Base-by-base conservation (phyloP, 2,797 vertebrate genomes). In the Rostrhamus sociabilis region DNA sequence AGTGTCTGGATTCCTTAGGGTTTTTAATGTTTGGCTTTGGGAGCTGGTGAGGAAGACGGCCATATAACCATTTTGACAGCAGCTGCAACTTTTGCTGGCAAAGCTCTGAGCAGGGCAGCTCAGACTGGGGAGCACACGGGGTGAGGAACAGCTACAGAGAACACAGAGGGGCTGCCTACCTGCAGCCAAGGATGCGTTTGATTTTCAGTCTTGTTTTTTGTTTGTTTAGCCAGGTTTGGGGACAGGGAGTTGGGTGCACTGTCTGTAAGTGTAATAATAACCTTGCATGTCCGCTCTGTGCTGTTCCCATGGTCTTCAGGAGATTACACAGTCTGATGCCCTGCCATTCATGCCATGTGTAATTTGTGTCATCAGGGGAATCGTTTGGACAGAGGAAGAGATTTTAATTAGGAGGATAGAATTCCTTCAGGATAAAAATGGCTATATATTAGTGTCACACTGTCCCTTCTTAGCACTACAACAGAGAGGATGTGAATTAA, bases 391-490 rank as follows among this genome's bases (percentile, higher is more conserved):
- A 95, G n/a, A 83, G 68, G 45, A 94, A 91, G 67, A 80, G 63
- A 68, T 71, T 95, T 94, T 96, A 95, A 95, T 95, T 86, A 86
- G 74, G 86, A 93, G 36, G 79, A 52, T 11, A 86, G 43, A 74
- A 83, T 91, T 90, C 36, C 80, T 89, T 74, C 29, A n/a, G 52
- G 43, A 50, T 68, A 77, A 88, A 89, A 85, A 64, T 36, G 48
- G 8, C 26, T 48, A 6, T 74, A 11, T 40, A 47, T 68, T 69
- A 81, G 10, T 42, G 60, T 77, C 79, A 81, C 55, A 19, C 56
- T 83, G 52, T 68, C 40, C 31, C 25, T 93, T 89, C 56, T 80
- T 43, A 84, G 79, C 34, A 18, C 43, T 60, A 64, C 38, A 67
- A 86, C 90, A 60, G 22, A 84, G 18, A 82, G 11, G 20, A 73